Conservation (phyloP, 2,888 invertebrate genomes). For the Nemapogon koenigi region DNA sequence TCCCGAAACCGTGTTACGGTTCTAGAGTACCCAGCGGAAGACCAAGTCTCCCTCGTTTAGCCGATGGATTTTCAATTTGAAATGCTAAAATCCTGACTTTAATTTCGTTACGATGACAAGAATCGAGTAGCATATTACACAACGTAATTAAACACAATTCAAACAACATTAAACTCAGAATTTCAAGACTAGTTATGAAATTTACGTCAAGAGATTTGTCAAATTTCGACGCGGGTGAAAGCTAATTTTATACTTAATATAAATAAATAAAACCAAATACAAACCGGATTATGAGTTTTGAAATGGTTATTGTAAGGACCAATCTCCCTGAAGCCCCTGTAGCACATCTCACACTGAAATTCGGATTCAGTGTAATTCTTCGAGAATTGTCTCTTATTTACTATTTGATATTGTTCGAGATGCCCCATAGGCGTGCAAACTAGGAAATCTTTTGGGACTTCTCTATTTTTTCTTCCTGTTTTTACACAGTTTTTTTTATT, state of each 20-base stretch:
- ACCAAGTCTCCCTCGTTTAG: too few species aligned
- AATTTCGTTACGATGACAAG: too few species aligned
- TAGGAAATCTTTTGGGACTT: conserved; percentile 34
- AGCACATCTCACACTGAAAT: conserved; percentile 42
- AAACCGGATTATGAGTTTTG: conserved; percentile 51
- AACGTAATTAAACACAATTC: too few species aligned
- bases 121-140: too few species aligned
- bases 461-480: neutral
- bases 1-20: too few species aligned
- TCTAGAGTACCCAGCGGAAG: too few species aligned
- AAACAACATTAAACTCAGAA: too few species aligned
- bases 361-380: conserved; percentile 41
- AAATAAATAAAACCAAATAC: conserved; percentile 14
- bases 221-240: too few species aligned
- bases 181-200: too few species aligned
- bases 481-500: neutral
- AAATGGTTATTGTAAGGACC: conserved; percentile 42
- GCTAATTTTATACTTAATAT: neutral
- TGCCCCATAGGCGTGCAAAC: conserved; percentile 34
- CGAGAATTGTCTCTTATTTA: conserved; percentile 30
- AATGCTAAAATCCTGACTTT: too few species aligned
- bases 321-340: conserved; percentile 35
- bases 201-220: too few species aligned
- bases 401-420: conserved; percentile 39
- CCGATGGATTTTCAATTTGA: too few species aligned